Evolutionary conservation across 2,113 vertebrate genomes (phyloP).

Genomic region (Gasterosteus aculeatus): DNA sequence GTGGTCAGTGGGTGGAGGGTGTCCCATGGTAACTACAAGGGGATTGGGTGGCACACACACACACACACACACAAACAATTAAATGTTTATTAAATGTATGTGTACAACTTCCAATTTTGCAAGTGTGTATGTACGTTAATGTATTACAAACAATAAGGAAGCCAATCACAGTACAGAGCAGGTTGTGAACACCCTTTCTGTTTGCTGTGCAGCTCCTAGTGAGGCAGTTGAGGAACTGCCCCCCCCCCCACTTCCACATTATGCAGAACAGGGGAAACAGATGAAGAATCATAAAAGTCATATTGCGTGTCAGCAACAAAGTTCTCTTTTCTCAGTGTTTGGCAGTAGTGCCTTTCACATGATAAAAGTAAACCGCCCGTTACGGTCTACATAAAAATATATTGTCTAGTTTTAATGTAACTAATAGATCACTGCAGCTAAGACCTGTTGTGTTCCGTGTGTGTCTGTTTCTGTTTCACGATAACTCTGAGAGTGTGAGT

Average conservation of each 20-base stretch:
- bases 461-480: slow-evolving; percentile 25
- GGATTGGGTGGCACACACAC: slow-evolving; percentile 42
- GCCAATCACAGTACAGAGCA: slow-evolving; percentile 1
- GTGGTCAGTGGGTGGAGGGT: slow-evolving; percentile 20
- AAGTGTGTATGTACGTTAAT: slow-evolving; percentile 14
- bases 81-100: background rate
- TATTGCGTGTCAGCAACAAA: slow-evolving; percentile 5
- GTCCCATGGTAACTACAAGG: slow-evolving; percentile 16
- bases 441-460: slow-evolving; percentile 9
- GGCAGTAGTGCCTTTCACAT: slow-evolving; percentile 29
- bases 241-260: slow-evolving; percentile 56
- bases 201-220: slow-evolving; percentile 40
- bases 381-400: background rate
- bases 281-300: slow-evolving; percentile 23
- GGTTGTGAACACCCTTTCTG: background rate
- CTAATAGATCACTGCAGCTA: background rate
- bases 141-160: slow-evolving; percentile 43
- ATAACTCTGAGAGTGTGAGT: slow-evolving; percentile 32
- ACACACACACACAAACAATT: slow-evolving; percentile 17
- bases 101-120: background rate
- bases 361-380: background rate
- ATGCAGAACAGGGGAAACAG: slow-evolving; percentile 53
- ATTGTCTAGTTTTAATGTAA: slow-evolving; percentile 4
- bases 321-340: slow-evolving; percentile 55
- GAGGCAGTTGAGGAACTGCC: slow-evolving; percentile 36